phyloP scores from a whole-genome alignment of 2,113 vertebrate species.

The Thamnophis sirtalis region DNA sequence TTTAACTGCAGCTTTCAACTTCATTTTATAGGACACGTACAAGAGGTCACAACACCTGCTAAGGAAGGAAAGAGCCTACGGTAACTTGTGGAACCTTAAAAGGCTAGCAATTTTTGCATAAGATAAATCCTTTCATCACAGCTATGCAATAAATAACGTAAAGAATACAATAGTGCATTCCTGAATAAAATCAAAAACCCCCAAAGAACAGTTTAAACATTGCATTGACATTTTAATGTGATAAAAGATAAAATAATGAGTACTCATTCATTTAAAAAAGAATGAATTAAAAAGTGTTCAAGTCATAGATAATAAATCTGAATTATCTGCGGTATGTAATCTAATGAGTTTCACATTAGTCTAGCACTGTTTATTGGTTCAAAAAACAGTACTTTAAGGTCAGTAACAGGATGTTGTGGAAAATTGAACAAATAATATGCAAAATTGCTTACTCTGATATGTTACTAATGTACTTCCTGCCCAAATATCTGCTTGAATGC shows the following conservation, averaged over 20 bases:
- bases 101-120: neutral
- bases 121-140: neutral
- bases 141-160: neutral
- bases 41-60: neutral
- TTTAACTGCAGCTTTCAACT: neutral
- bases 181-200: neutral
- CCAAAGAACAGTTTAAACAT: neutral
- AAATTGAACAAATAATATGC: neutral
- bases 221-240: neutral
- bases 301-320: neutral
- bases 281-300: neutral
- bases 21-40: neutral
- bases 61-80: neutral
- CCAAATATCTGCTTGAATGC: neutral
- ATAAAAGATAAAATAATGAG: neutral
- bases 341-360: neutral
- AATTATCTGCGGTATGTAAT: neutral
- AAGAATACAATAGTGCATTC: neutral
- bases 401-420: neutral
- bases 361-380: neutral
- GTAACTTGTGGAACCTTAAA: neutral
- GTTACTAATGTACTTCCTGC: neutral
- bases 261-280: neutral
- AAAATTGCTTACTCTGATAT: neutral
- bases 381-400: neutral